phyloP scores from a whole-genome alignment of 2,113 vertebrate species.

The Archilochus colubris region DNA sequence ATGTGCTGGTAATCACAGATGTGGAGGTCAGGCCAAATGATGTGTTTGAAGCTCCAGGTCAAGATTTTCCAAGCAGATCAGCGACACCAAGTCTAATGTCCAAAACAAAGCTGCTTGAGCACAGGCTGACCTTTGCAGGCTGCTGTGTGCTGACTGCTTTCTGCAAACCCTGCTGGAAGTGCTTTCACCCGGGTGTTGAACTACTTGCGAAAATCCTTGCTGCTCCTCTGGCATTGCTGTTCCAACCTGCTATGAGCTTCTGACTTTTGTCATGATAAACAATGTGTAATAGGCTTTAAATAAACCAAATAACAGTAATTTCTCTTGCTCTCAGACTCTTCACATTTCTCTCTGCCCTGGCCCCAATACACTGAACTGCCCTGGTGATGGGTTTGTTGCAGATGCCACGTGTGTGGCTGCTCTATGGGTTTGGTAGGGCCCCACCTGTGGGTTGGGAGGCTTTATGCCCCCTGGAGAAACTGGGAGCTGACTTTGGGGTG shows the following conservation, averaged over 20 bases:
- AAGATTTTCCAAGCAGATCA: background rate
- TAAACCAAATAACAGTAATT: conserved; percentile 30
- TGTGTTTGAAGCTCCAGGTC: background rate
- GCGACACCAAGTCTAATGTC: background rate
- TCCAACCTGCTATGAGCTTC: background rate
- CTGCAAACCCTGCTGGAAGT: background rate
- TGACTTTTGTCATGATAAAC: background rate
- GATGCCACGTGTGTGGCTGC: fast-evolving
- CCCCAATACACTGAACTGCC: background rate
- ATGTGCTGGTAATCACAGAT: background rate
- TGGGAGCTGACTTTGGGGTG: background rate
- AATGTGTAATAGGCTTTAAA: background rate
- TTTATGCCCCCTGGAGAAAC: background rate
- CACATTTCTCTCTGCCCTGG: background rate
- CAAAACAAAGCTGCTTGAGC: background rate
- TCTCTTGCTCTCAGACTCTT: conserved; percentile 11
- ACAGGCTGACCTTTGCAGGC: background rate
- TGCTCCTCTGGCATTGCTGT: background rate
- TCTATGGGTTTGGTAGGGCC: fast-evolving
- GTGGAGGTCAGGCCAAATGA: background rate
- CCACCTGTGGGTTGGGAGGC: background rate
- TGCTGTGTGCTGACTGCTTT: background rate
- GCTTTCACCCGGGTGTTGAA: background rate
- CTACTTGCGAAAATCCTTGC: background rate
- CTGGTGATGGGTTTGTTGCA: background rate